Conservation (phyloP, 2,113 vertebrate genomes). For the Xerus inauris region DNA sequence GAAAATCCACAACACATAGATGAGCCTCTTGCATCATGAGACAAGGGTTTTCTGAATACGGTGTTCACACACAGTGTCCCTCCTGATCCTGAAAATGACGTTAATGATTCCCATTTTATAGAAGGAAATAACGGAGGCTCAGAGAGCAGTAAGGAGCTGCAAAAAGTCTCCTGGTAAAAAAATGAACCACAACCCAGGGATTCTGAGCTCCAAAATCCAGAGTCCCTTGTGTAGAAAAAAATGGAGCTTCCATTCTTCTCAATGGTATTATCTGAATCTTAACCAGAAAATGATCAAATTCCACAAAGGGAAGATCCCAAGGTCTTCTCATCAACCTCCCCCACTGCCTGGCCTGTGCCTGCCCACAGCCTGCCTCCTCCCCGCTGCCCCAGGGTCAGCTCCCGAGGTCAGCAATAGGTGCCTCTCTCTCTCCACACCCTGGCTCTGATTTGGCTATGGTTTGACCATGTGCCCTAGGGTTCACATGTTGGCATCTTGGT, state of each 20-base stretch:
- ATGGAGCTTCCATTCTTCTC: background rate
- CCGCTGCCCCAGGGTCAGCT: background rate
- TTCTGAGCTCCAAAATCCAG: background rate
- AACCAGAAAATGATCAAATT: background rate
- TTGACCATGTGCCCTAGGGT: background rate
- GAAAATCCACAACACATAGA: background rate
- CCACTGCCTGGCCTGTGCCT: background rate
- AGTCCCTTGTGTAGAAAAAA: background rate
- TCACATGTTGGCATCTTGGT: background rate
- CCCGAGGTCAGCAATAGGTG: accelerated
- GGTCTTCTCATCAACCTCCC: background rate
- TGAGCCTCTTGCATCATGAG: background rate
- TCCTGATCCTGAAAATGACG: no score
- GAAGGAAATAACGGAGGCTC: background rate
- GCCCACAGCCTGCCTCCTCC: background rate
- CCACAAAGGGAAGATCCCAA: background rate
- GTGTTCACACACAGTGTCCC: background rate
- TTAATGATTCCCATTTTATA: background rate
- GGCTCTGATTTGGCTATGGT: background rate
- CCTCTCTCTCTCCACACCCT: background rate
- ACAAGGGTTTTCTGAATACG: background rate
- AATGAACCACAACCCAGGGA: background rate
- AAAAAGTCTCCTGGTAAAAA: background rate
- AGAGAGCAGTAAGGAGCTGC: background rate
- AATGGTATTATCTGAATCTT: background rate